Evolutionary conservation across 2,113 vertebrate genomes (phyloP), one percentile per base, ranked within the genome.

Genomic region (Sarotherodon lohbergeri): DNA sequence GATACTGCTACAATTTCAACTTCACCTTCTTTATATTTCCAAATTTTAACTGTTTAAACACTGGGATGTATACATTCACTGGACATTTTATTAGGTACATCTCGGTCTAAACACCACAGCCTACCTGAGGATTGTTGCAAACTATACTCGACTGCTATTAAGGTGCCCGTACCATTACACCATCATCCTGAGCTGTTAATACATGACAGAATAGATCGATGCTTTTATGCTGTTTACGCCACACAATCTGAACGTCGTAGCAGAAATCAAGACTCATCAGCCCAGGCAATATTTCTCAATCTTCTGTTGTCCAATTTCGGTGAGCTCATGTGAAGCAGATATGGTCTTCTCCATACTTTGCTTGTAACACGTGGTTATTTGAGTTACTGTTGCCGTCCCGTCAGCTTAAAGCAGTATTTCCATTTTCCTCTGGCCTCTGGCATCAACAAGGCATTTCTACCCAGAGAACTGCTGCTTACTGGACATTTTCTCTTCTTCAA

Each of bases 401-500:
- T 41, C 7, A 68, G 63, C 34, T 68, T 41, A 68, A 68, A 68
- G 34, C 36, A 1, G 63, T 68, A 66, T 39, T 22, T 41, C 63
- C 22, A 68, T 22, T 68, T 41, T 68, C 34, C 63, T 68, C 63
- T 68, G 63, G 34, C 34, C 34, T 66, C 17, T 66, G 32, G 61
- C 61, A 68, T 68, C 63, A 68, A 68, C 36, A 68, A 68, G 36
- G 63, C 11, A 36, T 22, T 68, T 41, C 19, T 41, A 22, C 36
- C 63, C 63, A 41, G 36, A 68, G 36, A 36, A 22, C 36, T 1
- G 12, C 36, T 41, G n/a, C 36, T 71, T 24, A 71, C 19, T 43
- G 22, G n/a, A 73, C 41, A 27, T 27, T 73, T 73, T 73, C 68
- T 73, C 22, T 46, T 73, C 39, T 71, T 43, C 66, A 68, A 39